Conservation (phyloP, 2,113 vertebrate species). For the Cacatua alba region DNA sequence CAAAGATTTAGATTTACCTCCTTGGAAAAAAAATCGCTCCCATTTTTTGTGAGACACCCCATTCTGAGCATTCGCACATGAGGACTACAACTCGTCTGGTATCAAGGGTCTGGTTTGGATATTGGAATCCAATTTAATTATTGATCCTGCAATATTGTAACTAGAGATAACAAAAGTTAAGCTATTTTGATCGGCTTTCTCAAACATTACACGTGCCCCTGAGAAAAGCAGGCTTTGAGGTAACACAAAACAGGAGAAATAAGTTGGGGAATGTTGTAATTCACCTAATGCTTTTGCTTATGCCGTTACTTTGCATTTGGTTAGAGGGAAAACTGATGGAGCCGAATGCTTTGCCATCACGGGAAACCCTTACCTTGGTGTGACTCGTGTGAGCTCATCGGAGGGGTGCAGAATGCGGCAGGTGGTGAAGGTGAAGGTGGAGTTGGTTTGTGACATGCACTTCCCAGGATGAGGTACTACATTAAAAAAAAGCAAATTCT, state of each 20-base stretch:
- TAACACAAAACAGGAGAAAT: background rate
- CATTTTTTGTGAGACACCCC: background rate
- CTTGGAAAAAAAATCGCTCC: background rate
- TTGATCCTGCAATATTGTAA: background rate
- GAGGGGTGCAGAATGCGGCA: constrained; percentile 98
- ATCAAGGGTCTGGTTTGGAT: background rate
- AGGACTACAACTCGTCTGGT: background rate
- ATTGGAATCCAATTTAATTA: background rate
- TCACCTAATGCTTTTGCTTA: background rate
- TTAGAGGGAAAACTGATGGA: background rate
- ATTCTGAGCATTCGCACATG: background rate
- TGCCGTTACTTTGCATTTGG: background rate
- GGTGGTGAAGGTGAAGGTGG: constrained; percentile 98
- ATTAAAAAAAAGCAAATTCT: constrained; percentile 72
- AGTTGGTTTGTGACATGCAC: constrained; percentile 95
- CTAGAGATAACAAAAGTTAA: background rate
- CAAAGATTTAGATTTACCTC: background rate
- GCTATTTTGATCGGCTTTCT: background rate
- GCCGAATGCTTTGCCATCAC: background rate
- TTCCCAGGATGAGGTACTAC: constrained; percentile 95
- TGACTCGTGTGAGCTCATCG: constrained; percentile 92
- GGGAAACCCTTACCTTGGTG: constrained; percentile 86
- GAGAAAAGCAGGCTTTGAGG: background rate
- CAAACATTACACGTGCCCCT: background rate
- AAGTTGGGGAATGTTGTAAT: background rate